A percentile compares a stretch with the other conserved stretches of the same genome.
Conservation (phyloP, 2,888 invertebrate genomes). For the Drosophila kambysellisi region DNA sequence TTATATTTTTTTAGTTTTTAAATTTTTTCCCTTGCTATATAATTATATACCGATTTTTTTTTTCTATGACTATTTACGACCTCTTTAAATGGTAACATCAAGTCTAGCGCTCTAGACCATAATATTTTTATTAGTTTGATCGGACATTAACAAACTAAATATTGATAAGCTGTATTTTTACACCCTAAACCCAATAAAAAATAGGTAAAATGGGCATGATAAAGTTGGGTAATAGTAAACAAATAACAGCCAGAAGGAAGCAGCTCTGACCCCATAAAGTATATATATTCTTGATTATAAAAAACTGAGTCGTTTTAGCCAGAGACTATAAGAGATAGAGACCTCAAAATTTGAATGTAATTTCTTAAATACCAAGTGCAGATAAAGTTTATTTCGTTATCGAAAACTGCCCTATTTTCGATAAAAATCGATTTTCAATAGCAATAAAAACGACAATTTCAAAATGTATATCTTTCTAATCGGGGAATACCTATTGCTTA, state of each 20-base stretch:
- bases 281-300: too few relatives aligned
- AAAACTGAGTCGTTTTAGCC: too few relatives aligned
- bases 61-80: not conserved
- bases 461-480: not conserved
- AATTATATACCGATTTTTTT: not conserved
- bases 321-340: not conserved
- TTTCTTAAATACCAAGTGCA: not conserved
- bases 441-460: not conserved
- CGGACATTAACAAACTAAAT: slow-evolving; percentile 66
- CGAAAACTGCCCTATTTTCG: not conserved
- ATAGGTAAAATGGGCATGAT: not conserved
- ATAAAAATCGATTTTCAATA: not conserved
- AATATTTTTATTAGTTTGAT: slow-evolving; percentile 5
- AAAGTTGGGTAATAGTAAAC: not conserved
- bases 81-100: not conserved
- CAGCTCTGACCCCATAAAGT: not conserved
- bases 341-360: not conserved
- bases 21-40: not conserved
- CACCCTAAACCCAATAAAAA: not conserved
- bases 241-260: too few relatives aligned
- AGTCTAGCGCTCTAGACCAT: not conserved
- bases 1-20: not conserved
- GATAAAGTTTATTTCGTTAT: not conserved
- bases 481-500: not conserved
- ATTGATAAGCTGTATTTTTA: slow-evolving; percentile 53